A percentile compares a stretch with the other conserved stretches of the same genome.
Conservation (phyloP, 2,113 vertebrate genomes). For the Aptenodytes forsteri region DNA sequence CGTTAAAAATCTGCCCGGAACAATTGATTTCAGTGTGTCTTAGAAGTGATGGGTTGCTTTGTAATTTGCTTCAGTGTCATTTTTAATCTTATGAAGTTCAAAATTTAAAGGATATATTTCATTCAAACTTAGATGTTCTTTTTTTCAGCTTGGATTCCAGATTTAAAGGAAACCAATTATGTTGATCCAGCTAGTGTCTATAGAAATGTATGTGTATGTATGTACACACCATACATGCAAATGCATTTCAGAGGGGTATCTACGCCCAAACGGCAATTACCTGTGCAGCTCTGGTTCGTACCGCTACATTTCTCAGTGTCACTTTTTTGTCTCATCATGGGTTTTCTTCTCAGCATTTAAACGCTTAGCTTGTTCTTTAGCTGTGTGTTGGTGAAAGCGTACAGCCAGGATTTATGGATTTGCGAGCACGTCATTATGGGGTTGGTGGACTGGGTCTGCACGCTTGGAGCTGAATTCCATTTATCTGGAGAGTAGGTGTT, state of each 20-base stretch:
- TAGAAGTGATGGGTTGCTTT: neutral
- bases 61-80: neutral
- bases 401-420: neutral
- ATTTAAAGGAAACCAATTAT: neutral
- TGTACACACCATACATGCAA: neutral
- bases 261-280: neutral
- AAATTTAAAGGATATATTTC: neutral
- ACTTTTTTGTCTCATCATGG: neutral
- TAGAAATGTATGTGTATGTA: neutral
- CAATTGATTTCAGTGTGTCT: neutral
- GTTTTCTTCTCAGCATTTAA: neutral
- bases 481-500: constrained; percentile 31
- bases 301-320: neutral
- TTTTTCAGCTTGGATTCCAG: neutral
- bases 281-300: neutral
- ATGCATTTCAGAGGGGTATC: neutral
- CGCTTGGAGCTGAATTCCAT: neutral
- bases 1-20: neutral
- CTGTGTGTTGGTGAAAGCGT: neutral
- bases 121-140: neutral
- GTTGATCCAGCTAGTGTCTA: neutral
- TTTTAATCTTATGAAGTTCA: neutral
- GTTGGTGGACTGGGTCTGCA: neutral
- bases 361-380: neutral
- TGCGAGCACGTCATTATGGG: neutral